Base-by-base conservation (phyloP, 2,888 invertebrate genomes). In the Vannuccia rotundouncinata region DNA sequence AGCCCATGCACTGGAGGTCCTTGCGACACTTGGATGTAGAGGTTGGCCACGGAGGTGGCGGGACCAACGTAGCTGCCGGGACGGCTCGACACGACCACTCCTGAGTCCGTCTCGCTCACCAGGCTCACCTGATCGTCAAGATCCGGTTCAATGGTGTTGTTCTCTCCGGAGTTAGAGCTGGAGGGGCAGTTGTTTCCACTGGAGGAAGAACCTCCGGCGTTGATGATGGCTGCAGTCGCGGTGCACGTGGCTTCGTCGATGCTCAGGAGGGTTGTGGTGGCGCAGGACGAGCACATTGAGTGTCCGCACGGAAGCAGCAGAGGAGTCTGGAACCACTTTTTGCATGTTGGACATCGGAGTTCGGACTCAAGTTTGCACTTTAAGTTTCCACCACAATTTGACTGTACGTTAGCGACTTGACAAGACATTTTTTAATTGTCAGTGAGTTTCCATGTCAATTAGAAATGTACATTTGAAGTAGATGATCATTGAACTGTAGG, bases 21-120 rank as follows among this genome's bases (percentile, higher is more conserved):
- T 1, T n/a, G 29, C 29, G 29, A 29, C n/a, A n/a, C n/a, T n/a
- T 17, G 5, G 59, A 13, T 27, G 10, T 2, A 13, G 27, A 17
- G 59, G 17, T 17, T 59, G 59, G 17, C n/a, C n/a, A n/a, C n/a
- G n/a, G n/a, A n/a, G n/a, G n/a, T n/a, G 30, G 78, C 60, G 22
- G 28, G 31, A 5, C 59, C 78, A 2, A 73, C 75, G 30, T 29
- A 74, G 30, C 75, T 74, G 17, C 75, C 75, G 27, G 75, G 29
- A n/a, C 30, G 29, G n/a, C 75, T 74, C 22, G 29, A 29, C 13
- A 74, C 75, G 1, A 95, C 94, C 81, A 96, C 96, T 80, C 96
- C 96, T 84, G 94, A 94, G 89, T 96, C 96, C 17, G 95, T 94
- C 90, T 96, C 96, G 88, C 94, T 95, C 79, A 95, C 91, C 83